Evolutionary conservation across 2,888 invertebrate genomes (phyloP).

Genomic region (Epirrhoe tristata): DNA sequence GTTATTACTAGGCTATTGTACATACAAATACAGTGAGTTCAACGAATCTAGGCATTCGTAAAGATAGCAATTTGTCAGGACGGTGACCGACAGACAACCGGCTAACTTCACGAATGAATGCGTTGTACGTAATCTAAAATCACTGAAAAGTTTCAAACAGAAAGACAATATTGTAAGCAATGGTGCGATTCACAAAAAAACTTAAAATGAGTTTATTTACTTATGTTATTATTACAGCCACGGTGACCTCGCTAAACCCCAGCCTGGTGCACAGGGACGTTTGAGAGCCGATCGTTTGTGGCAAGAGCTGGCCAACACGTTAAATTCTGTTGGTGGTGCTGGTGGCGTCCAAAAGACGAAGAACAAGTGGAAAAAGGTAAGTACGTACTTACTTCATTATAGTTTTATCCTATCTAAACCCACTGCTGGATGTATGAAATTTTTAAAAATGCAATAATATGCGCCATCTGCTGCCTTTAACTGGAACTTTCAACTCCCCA

Average conservation of each 20-base stretch:
- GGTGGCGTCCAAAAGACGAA: constrained; percentile 31
- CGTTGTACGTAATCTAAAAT: too few species aligned
- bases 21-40: background rate
- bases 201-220: background rate
- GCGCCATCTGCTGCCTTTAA: too few species aligned
- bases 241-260: constrained; percentile 37
- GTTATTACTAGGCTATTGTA: background rate
- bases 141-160: constrained; percentile 2
- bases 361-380: constrained; percentile 31
- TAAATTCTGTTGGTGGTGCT: constrained; percentile 35
- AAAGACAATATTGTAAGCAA: constrained; percentile 4
- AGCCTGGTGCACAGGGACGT: constrained; percentile 34
- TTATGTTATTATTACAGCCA: constrained; percentile 20
- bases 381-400: too few species aligned
- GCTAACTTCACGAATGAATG: too few species aligned
- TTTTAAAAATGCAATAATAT: too few species aligned
- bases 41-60: background rate
- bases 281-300: constrained; percentile 31
- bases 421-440: too few species aligned
- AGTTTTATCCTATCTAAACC: too few species aligned
- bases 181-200: background rate
- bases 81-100: too few species aligned
- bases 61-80: too few species aligned
- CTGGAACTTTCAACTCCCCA: too few species aligned
- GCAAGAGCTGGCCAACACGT: constrained; percentile 25